Evolutionary conservation across 2,888 invertebrate genomes (phyloP).

Genomic region (Hybos culiciformis): DNA sequence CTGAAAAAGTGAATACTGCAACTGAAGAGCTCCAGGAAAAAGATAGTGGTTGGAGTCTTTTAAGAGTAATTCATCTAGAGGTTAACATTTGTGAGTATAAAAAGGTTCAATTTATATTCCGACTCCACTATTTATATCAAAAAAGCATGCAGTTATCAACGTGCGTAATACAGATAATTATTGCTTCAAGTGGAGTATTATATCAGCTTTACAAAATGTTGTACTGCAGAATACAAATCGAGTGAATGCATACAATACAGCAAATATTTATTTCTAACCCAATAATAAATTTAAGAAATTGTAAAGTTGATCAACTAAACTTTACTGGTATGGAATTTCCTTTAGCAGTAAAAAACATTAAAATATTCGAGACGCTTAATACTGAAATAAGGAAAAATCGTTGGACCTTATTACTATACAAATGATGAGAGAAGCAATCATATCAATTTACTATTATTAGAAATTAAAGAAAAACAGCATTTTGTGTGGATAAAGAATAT

Average conservation of each 20-base stretch:
- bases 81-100: conserved; percentile 6
- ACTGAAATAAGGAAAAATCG: not conserved
- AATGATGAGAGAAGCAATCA: not conserved
- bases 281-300: too few species aligned
- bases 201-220: conserved; percentile 14
- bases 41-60: conserved; percentile 17
- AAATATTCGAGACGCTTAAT: not conserved
- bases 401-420: not conserved
- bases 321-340: not conserved
- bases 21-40: conserved; percentile 18
- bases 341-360: not conserved
- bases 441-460: not conserved
- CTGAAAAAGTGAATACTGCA: not conserved
- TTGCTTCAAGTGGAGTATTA: conserved; percentile 18
- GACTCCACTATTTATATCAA: not conserved
- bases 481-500: not conserved
- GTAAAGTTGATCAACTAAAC: too few species aligned
- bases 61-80: conserved; percentile 7
- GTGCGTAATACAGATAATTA: conserved; percentile 15
- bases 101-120: conserved; percentile 7
- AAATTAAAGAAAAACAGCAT: not conserved
- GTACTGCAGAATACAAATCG: too few species aligned
- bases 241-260: too few species aligned
- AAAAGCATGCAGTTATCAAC: conserved; percentile 16
- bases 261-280: too few species aligned